Evolutionary conservation across 2,113 vertebrate genomes (phyloP).

Genomic region (Scomber scombrus): DNA sequence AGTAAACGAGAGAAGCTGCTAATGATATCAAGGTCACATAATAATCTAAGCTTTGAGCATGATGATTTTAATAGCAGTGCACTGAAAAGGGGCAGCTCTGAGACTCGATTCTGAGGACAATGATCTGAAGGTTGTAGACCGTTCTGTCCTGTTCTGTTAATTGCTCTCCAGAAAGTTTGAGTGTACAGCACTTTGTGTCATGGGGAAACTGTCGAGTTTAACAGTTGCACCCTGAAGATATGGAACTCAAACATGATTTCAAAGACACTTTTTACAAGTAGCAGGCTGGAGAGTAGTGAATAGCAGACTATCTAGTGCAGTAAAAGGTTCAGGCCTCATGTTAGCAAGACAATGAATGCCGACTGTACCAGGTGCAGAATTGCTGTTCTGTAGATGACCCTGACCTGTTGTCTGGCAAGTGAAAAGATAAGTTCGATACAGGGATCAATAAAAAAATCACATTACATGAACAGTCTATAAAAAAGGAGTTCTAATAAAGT

Average conservation of each 20-base stretch:
- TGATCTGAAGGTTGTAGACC: background rate
- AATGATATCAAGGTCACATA: conserved; percentile 98
- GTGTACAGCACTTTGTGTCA: conserved; percentile 7
- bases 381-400: conserved; percentile 43
- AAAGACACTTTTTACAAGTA: conserved; percentile 2
- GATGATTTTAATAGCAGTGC: conserved; percentile 94
- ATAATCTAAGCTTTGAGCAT: conserved; percentile 97
- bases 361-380: conserved; percentile 22
- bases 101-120: conserved; percentile 92
- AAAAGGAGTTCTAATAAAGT: background rate
- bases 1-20: conserved; percentile 98
- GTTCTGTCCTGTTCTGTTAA: conserved; percentile 21
- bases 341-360: conserved; percentile 10
- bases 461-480: conserved; percentile 8
- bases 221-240: conserved; percentile 5
- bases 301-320: background rate
- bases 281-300: conserved; percentile 1
- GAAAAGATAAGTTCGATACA: background rate
- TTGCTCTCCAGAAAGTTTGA: conserved; percentile 25
- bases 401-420: conserved; percentile 38
- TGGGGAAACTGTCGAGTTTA: conserved; percentile 23
- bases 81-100: conserved; percentile 94
- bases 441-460: conserved; percentile 21
- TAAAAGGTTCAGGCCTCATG: conserved; percentile 2
- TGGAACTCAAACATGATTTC: conserved; percentile 9